Evolutionary conservation across 1,140 invertebrate species (phyloP), one percentile per base, ranked within the genome.

Genomic region (Tachypleus tridentatus): DNA sequence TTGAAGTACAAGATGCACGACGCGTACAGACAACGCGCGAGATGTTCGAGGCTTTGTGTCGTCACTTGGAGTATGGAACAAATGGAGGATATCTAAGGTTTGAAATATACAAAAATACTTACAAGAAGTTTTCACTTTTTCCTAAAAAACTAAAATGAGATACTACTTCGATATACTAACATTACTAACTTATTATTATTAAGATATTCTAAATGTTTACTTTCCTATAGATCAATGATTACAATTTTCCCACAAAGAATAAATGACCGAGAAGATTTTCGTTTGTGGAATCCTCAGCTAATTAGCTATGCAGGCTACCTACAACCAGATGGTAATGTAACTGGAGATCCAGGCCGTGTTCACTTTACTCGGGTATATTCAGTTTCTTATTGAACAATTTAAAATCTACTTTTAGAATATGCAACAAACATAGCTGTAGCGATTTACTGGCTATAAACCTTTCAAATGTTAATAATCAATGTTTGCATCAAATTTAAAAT

Each of bases 11-110:
- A 7, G 77, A 79, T 63, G 74, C 74, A 3, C 69, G 78, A 3
- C 70, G 78, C 69, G 74, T 78, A 47, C 73, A 67, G 4, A 76
- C 77, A 0, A 74, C 78, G 4, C 61, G 73, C 56, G 78, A 75
- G 2, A 80, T 80, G 78, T 80, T 77, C 67, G 74, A 79, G 49
- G 74, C 75, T 3, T 69, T 80, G n/a, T 78, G 77, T 60, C 75
- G 76, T 63, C 79, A 80, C 67, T 75, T 80, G 47, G 75, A 77
- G 62, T 77, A 77, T 66, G 78, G 73, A 3, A 80, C 78, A n/a
- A 80, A 80, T 64, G 75, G 75, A 61, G 79, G 79, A 51, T 78
- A 77, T 61, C 74, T 80, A 9, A 74, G 77, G 70, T 71, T 58
- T 62, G 6, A 56, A 57, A 64, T 58, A 29, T 29, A 29, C 29